Evolutionary conservation across 2,797 vertebrate genomes (phyloP), one percentile per base, ranked within the genome.

Genomic region (Lateolabrax maculatus): DNA sequence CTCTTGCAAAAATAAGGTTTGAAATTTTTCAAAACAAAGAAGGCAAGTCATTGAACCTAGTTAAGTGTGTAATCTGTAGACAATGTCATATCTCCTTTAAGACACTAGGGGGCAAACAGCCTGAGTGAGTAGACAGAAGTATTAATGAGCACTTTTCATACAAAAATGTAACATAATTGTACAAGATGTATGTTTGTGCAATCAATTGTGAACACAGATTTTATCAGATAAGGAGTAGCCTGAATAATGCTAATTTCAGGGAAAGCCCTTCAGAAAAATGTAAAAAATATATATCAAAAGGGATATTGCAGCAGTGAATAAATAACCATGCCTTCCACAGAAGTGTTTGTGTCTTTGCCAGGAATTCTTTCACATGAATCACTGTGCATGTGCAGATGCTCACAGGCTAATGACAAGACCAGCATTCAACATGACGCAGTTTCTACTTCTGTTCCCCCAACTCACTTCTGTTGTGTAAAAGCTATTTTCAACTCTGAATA

Each of bases 401-500:
- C 78, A 49, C 63, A 82, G 69, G 57, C 58, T 36, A 71, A 44
- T n/a, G 63, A 79, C 56, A 58, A 71, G 62, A 74, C 61, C 69
- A 21, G 73, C 72, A 41, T 78, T 63, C 62, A 77, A 86, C 60
- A 63, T 34, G 63, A 48, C 46, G 71, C 56, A 68, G n/a, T 86
- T 78, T 84, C 72, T 67, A 55, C 55, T 84, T 72, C 69, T 9
- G 51, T 84, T 78, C 74, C 52, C 62, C 67, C 44, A 53, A 77
- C 21, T 56, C 39, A 39, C 43, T 21, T 15, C 64, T n/a, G 53
- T 77, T 55, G 16, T 65, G 27, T 23, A 37, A 51, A 63, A 78
- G 55, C 43, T 69, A 85, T 81, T 83, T 89, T 81, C 68, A 87
- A 66, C 63, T 53, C 60, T 57, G 23, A 61, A 77, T 77, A 60